Evolutionary conservation across 2,113 vertebrate species (phyloP), one percentile per base, ranked within the genome.

Genomic region (Halichoeres trimaculatus): DNA sequence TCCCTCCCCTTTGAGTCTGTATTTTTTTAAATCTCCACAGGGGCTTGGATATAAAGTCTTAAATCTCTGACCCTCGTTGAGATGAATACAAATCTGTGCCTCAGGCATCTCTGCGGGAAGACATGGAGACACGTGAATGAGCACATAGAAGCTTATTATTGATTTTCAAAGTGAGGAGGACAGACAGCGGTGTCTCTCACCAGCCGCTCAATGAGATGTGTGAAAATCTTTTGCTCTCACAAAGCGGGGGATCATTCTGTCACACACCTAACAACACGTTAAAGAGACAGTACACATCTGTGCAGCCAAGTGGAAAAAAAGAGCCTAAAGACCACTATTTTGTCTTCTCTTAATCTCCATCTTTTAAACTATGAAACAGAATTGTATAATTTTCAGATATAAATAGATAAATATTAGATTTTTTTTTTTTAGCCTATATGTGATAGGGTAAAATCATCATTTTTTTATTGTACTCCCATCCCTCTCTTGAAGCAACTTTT

Each of bases 131-230:
- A 84, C 69, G 20, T 80, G 84, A 77, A 70, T 56, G 59, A 82
- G 70, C 83, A 88, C 71, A 70, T 47, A 40, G 76, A 85, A 50
- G 85, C 70, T 63, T 74, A 47, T 53, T 84, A 93, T 93, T 90
- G 91, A 93, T 93, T 92, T 90, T 88, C 78, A 84, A 85, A 93
- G 81, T 85, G 88, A 85, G 73, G 73, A 76, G 74, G 61, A 79
- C 87, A 77, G 34, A 41, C 64, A 26, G 77, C 64, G 64, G 85
- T 82, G 87, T 88, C 80, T 88, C 85, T 88, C 88, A 85, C 80
- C 78, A 80, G 58, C 17, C 41, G 36, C 74, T 85, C 84, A 81
- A 53, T 92, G 70, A 84, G 63, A 86, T 38, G 83, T 91, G 89
- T 88, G 87, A 91, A 91, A 90, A 88, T 87, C 83, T 81, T 78